phyloP scores from a whole-genome alignment of 2,888 invertebrate species.

The Pristionchus maxplancki region DNA sequence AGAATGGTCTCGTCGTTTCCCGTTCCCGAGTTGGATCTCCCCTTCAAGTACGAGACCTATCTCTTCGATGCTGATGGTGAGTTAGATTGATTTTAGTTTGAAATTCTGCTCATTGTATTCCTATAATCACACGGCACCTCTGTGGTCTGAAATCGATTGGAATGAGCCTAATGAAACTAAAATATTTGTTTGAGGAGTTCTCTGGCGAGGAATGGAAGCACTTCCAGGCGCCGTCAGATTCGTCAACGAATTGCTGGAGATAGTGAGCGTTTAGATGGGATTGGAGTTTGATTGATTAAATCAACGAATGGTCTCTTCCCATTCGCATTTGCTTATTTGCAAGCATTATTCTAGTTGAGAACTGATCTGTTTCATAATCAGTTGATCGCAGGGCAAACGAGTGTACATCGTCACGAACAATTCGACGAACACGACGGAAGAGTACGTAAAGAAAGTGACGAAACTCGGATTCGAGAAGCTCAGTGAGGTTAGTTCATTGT shows the following conservation, averaged over 20 bases:
- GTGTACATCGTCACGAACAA: constrained; percentile 93
- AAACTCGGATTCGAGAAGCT: constrained; percentile 62
- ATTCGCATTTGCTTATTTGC: too few relatives aligned
- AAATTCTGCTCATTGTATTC: background rate
- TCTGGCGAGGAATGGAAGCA: constrained; percentile 70
- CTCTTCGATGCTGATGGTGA: constrained; percentile 75
- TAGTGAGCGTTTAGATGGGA: background rate
- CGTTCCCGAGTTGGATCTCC: constrained; percentile 45
- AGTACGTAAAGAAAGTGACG: constrained; percentile 83
- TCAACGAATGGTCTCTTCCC: background rate
- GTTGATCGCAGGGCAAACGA: constrained; percentile 83
- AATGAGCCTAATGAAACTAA: background rate
- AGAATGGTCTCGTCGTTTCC: background rate
- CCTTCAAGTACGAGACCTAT: constrained; percentile 64
- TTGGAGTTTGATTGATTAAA: background rate
- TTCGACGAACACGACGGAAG: constrained; percentile 88
- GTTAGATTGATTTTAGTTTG: background rate
- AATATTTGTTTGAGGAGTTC: constrained; percentile 28
- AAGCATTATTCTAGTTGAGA: too few relatives aligned
- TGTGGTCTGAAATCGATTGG: background rate
- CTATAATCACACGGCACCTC: background rate
- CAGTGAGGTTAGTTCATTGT: constrained; percentile 47
- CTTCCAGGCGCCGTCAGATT: constrained; percentile 70
- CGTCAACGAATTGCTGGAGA: constrained; percentile 57
- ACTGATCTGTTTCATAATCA: background rate